Evolutionary conservation across 2,888 invertebrate genomes (phyloP).

Genomic region (Spodoptera littoralis): DNA sequence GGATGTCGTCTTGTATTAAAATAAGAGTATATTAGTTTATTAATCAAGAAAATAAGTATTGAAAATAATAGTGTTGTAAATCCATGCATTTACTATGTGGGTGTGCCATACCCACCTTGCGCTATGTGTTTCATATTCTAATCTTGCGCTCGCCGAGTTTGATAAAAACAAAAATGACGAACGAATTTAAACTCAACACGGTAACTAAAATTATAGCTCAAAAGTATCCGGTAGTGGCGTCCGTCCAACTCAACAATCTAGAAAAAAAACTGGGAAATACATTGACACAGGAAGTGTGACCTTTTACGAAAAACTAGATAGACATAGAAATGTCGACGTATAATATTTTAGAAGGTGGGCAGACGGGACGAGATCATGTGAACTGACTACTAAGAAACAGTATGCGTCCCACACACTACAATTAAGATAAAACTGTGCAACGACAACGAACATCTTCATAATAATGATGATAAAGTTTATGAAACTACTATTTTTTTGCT

Average conservation of each 20-base stretch:
- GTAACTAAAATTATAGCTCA: no score
- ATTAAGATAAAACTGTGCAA: constrained; percentile 67
- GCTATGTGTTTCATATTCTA: no score
- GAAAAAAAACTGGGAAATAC: constrained; percentile 25
- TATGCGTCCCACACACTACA: constrained; percentile 63
- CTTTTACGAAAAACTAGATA: constrained; percentile 48
- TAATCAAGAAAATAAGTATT: no score
- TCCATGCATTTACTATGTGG: no score
- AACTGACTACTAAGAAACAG: constrained; percentile 70
- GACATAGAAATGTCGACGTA: constrained; percentile 25
- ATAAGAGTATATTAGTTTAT: no score
- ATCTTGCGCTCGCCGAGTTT: no score
- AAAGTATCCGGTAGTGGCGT: no score
- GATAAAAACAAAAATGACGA: no score
- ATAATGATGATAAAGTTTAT: constrained; percentile 42
- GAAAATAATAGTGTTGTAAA: no score
- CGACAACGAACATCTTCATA: constrained; percentile 54
- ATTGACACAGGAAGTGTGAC: constrained; percentile 52
- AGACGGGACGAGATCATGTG: constrained; percentile 66
- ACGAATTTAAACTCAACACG: no score
- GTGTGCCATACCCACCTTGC: no score
- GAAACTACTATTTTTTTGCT: constrained; percentile 41
- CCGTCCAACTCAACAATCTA: constrained; percentile 13
- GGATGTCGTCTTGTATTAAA: no score
- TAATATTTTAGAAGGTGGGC: constrained; percentile 41